phyloP scores from a whole-genome alignment of 2,888 invertebrate genomes.

The Dynastes tityus region DNA sequence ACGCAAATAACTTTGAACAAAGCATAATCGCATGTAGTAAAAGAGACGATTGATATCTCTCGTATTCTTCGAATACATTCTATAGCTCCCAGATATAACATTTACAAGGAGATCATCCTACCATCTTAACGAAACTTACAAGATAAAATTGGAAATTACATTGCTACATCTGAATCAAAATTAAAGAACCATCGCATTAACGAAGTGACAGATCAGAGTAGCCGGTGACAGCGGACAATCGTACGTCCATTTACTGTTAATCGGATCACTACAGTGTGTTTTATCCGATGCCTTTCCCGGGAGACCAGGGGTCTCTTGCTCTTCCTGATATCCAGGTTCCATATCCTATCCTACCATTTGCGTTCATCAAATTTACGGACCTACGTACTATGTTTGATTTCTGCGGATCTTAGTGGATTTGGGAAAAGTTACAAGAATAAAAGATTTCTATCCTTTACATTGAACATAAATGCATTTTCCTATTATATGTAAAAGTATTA shows the following conservation, averaged over 20 bases:
- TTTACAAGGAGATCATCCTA: not conserved
- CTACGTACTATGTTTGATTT: not conserved
- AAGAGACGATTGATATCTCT: too few species aligned
- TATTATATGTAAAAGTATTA: too few species aligned
- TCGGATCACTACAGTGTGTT: constrained; percentile 60
- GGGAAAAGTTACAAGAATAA: too few species aligned
- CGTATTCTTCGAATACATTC: too few species aligned
- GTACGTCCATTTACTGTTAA: constrained; percentile 64
- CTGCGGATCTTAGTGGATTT: not conserved
- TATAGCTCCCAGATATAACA: not conserved
- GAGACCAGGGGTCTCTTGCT: constrained; percentile 41
- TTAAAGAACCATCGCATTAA: constrained; percentile 52
- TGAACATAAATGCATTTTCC: too few species aligned
- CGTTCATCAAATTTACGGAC: constrained; percentile 12
- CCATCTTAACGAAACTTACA: not conserved
- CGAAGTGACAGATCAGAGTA: constrained; percentile 55
- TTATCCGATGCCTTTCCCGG: constrained; percentile 51
- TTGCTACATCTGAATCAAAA: constrained; percentile 18
- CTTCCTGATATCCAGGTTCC: constrained; percentile 11
- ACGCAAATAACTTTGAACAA: too few species aligned
- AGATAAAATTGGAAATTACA: constrained; percentile 23
- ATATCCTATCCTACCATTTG: constrained; percentile 11
- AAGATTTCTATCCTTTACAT: too few species aligned
- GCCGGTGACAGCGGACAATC: constrained; percentile 62
- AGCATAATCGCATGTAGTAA: too few species aligned